These are phyloP conservation scores for Homalodisca vitripennis DNA, from an alignment of 1,140 invertebrate species.

Conservation along the genomic window DNA sequence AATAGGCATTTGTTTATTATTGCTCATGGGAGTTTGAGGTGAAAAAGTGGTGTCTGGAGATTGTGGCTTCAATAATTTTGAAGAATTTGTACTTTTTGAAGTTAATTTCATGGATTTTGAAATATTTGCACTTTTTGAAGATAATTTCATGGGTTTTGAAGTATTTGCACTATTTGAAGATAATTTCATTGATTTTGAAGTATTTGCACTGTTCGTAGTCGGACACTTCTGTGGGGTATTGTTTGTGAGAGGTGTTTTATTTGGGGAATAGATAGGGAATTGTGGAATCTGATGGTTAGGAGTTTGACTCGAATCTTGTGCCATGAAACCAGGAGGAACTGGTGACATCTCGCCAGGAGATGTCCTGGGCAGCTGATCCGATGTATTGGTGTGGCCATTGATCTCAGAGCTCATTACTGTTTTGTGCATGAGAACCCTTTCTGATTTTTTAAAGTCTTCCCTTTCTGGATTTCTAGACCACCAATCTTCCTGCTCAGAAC, in stretches of 20 bases:
- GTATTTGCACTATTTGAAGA: neutral
- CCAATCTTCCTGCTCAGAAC: neutral
- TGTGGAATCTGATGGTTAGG: no score
- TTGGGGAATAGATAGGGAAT: no score
- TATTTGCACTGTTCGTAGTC: no score
- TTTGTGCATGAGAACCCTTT: neutral
- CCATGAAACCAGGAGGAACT: neutral
- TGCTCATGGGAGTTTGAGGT: neutral
- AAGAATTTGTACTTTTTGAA: neutral
- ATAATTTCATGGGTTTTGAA: neutral
- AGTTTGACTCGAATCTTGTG: no score
- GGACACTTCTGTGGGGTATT: no score
- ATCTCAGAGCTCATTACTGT: neutral
- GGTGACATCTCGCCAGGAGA: neutral
- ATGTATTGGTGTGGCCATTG: neutral
- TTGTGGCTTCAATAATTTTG: neutral
- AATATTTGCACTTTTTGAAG: neutral
- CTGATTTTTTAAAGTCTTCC: neutral
- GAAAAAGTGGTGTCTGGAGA: no score
- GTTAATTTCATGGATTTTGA: neutral
- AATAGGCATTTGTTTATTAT: neutral
- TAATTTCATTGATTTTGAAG: no score
- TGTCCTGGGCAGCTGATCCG: neutral
- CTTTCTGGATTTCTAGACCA: neutral
- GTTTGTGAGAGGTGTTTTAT: no score